Conservation (phyloP, 2,113 vertebrate species). For the Muntiacus reevesi region DNA sequence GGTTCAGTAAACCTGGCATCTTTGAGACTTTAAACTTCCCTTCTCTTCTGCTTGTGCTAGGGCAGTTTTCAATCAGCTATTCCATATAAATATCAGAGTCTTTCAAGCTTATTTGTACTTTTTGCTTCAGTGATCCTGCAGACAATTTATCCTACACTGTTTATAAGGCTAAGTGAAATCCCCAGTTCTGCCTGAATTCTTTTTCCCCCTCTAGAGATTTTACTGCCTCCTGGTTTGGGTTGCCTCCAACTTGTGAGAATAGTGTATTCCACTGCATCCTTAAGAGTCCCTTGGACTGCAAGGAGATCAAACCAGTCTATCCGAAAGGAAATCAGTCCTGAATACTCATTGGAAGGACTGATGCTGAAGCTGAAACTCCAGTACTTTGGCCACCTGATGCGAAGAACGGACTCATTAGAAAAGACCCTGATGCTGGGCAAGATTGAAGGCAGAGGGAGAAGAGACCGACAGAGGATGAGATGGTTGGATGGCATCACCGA, state of each 20-base stretch:
- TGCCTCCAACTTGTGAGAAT: background rate
- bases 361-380: background rate
- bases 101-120: background rate
- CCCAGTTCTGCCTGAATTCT: background rate
- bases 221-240: background rate
- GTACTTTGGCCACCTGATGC: background rate
- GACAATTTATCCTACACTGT: background rate
- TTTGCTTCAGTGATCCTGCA: background rate
- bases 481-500: background rate
- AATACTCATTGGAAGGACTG: background rate
- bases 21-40: constrained; percentile 23
- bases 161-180: background rate
- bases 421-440: background rate
- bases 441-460: background rate
- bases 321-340: background rate
- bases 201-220: background rate
- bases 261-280: background rate
- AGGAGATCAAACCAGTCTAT: background rate
- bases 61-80: background rate
- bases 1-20: background rate
- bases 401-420: background rate
- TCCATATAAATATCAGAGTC: background rate
- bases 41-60: background rate
- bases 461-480: background rate
- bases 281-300: background rate